Base-by-base conservation (phyloP, 2,113 vertebrate genomes). In the Tachuris rubrigastra region DNA sequence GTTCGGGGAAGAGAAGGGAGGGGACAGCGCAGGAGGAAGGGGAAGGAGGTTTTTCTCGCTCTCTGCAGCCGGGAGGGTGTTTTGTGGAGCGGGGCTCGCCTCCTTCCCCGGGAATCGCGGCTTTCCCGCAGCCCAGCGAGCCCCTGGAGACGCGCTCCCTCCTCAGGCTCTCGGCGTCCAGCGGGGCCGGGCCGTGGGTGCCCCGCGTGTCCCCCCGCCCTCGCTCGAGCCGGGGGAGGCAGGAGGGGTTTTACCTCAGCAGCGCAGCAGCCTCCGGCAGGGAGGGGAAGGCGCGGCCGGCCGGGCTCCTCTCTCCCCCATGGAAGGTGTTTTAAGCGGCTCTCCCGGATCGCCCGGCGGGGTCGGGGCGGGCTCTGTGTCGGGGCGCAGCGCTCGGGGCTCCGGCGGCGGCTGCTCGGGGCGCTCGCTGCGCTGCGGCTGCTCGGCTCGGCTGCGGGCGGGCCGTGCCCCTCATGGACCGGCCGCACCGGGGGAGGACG, bases 251-350 rank as follows among this genome's bases (percentile, higher is more conserved):
- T 97, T 97, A 97, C 97, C 97, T 97, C 97, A 97, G 93, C 86
- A 95, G 94, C 92, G 96, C 86, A 90, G 96, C 97, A 89, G 96
- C 89, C 97, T 96, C 96, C 95, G 58, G 87, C 95, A 85, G 85
- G 96, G 97, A 95, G 95, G 96, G 94, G 87, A 94, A 85, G 95
- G 94, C 78, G 97, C 96, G 96, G 94, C 91, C 96, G 93, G 90
- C 86, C 93, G 94, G 96, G 96, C 95, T 98, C 98, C 97, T 98
- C 95, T 98, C 97, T 98, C 97, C 98, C 98, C 98, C 98, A 98
- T 98, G 97, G 98, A 98, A 97, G 92, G 98, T 78, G 96, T 66
- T 66, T 96, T 93, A 89, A 80, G 93, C 97, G 96, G 96, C 89
- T 96, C 94, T 97, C 96, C 94, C 96, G 50, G 89, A 60, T 82